Base-by-base conservation (phyloP, 1,140 invertebrate genomes). In the Geopemphigus sp. region DNA sequence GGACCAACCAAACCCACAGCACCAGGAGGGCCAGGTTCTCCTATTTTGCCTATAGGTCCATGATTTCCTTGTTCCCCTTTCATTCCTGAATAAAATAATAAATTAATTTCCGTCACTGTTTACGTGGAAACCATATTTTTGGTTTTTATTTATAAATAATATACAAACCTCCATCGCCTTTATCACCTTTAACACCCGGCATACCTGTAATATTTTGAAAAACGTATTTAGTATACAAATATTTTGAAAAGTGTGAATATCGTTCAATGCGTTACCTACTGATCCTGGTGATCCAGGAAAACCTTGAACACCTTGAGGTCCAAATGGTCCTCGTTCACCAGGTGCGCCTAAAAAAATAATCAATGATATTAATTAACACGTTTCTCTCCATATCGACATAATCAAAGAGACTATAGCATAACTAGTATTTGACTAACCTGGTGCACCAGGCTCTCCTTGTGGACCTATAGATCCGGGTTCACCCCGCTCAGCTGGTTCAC, bases 11-110 rank as follows among this genome's bases (percentile, higher is more conserved):
- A 82, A 76, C 90, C 90, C 26, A 86, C 85, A 57, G 89, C 84
- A 22, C 93, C 93, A 47, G 88, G 88, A 17, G 89, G 84, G 56
- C 93, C 93, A 82, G 86, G 84, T 81, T 87, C 85, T 54, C 91
- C 90, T 29, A 87, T 84, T 82, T 83, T 85, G 88, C 91, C 90
- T 83, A 87, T 82, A 82, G 84, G 85, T 66, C 92, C 92, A 47
- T 89, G 83, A 82, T 88, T 89, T 83, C 93, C 94, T 87, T 93
- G 91, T 82, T 89, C 87, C 82, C 92, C 92, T 85, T 92, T 93
- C 15, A 87, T 84, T 24, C 92, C 92, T 19, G 85, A 19, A 47
- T 61, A 15, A 2, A 32, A 54, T 29, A 29, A 19, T 17, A 32
- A 32, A 17, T 39, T 29, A 68, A 17, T n/a, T n/a, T 61, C 61